Base-by-base conservation (phyloP, 2,113 vertebrate species). In the Gorsachius goisagi region DNA sequence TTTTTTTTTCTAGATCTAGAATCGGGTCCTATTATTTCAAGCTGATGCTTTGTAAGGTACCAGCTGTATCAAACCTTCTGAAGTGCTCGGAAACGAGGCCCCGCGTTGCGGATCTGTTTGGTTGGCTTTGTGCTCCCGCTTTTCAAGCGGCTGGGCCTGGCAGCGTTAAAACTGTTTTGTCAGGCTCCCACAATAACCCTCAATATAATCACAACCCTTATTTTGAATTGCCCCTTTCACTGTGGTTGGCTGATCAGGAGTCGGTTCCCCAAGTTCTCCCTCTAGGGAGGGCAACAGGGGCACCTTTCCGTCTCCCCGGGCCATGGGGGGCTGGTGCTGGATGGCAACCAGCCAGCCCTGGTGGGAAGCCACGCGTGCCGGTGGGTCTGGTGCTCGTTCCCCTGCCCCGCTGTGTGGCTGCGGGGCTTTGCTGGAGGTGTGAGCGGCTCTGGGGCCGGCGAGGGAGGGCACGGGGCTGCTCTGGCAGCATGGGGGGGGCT, bases 101-200 rank as follows among this genome's bases (percentile, higher is more conserved):
- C 67, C 21, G 1, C 4, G 1, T 16, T 41, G 69, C 4, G 37
- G 93, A 37, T 50, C 85, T 37, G 63, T 90, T 97, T 86, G 30
- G 88, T 77, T 94, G 96, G 96, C 92, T 96, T 68, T 81, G 90
- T 59, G 71, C 88, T 97, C 89, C 82, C 77, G 88, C 76, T 93
- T 86, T 86, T 6, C 35, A 44, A 1, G 41, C 62, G 75, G 74
- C 80, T 91, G 93, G 73, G 26, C 59, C 64, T 86, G 71, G 77
- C 95, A 93, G 85, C 91, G 79, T 82, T 63, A 37, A 35, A 45
- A 45, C 44, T 3, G 6, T 14, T 14, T 84, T 82, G 73, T 66
- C 93, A 89, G 37, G 74, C 78, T 95, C 90, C 90, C 88, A 52
- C 63, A 84, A 85, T 22, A 93, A 23, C 63, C 3, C 82, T 90